Evolutionary conservation across 2,797 vertebrate species (phyloP).

Genomic region (Manis crassicaudata): DNA sequence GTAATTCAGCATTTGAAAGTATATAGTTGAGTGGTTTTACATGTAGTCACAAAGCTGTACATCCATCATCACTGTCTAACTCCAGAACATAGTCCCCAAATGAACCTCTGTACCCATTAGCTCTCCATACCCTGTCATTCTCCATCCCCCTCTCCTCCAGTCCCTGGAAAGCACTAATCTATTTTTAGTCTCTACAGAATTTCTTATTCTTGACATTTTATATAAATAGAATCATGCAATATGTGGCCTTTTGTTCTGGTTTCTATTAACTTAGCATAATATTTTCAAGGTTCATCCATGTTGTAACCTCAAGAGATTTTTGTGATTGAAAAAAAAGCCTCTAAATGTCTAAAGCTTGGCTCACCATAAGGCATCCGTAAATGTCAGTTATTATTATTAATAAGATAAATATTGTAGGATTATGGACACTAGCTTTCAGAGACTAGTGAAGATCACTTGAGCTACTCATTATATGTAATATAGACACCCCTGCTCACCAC

Average conservation of each 20-base stretch:
- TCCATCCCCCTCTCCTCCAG: background rate
- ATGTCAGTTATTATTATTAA: background rate
- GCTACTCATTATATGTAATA: background rate
- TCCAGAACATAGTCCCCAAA: background rate
- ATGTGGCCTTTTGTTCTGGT: background rate
- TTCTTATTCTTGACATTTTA: background rate
- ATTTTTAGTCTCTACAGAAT: background rate
- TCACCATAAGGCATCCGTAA: background rate
- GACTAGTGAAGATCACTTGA: background rate
- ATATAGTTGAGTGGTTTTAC: background rate
- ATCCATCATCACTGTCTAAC: background rate
- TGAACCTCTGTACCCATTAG: background rate
- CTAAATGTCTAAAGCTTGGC: background rate
- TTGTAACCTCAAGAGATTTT: background rate
- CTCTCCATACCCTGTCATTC: too few species aligned
- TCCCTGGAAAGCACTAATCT: background rate
- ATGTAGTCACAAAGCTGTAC: background rate
- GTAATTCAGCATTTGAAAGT: background rate
- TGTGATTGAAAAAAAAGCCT: background rate
- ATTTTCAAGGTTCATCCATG: background rate
- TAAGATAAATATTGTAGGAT: background rate
- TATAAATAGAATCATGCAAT: background rate
- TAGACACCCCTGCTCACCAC: background rate
- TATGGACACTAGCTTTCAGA: background rate
- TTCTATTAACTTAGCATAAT: background rate